Evolutionary conservation across 2,113 vertebrate species (phyloP), one percentile per base, ranked within the genome.

Genomic region (Centropus unirufus): DNA sequence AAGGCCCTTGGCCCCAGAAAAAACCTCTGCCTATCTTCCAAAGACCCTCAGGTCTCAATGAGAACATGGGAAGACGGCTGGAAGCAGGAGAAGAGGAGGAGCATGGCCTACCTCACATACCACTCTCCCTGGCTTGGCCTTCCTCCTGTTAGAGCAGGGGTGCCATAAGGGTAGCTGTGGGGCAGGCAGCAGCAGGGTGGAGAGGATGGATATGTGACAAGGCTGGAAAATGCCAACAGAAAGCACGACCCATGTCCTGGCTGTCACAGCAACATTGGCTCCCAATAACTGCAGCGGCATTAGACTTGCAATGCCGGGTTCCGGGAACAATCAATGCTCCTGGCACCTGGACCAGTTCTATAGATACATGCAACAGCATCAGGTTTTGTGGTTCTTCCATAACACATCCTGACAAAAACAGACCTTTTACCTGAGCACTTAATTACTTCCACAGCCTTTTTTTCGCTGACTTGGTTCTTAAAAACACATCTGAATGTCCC

Each of bases 371-470:
- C 36, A 68, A 44, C 66, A 39, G 47, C 2, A 1, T 44, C 36
- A 67, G 8, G 13, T 18, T 63, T 46, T 51, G 5, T 66, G 21
- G 8, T 3, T 19, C 44, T 5, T 2, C 19, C 36, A 49, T 57
- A 69, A 52, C 34, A 63, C 30, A 30, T 40, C 61, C 21, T 64
- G 32, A 14, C 2, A 8, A 40, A 87, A 59, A 14, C 1, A 49
- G 19, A 9, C 27, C 32, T 69, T 44, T 83, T 95, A 97, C 97
- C 96, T 97, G 91, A 1, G 64, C 96, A 97, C 22, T 64, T 93
- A 34, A 96, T 26, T 29, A 24, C 21, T 87, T 84, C 86, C 63
- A 92, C 86, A 12, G 14, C 6, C 14, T 2, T 54, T 77, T 96
- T 91, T 64, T 61, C 6, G 5, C 80, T 94, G 76, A 34, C 14